Percentiles rank a stretch among this genome's conserved stretches.
These are phyloP conservation scores for Keiferia lycopersicella DNA, from an alignment of 2,888 invertebrate species.

Conservation along the genomic window DNA sequence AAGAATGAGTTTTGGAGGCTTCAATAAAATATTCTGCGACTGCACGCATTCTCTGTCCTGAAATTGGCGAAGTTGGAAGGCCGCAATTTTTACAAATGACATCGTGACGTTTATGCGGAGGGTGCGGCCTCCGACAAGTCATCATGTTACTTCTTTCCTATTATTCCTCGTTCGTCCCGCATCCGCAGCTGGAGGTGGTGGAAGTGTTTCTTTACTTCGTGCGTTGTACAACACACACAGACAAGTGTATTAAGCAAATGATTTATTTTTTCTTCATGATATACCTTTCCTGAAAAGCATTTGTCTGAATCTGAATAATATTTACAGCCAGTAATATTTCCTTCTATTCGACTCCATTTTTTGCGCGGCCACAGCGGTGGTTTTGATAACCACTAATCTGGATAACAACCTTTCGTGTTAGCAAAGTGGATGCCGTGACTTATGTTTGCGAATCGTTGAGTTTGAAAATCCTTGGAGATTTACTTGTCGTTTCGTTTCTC, in stretches of 20 bases:
- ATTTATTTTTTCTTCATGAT: not conserved
- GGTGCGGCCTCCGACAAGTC: slow-evolving; percentile 76
- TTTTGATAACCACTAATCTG: slow-evolving; percentile 28
- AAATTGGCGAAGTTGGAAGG: slow-evolving; percentile 76
- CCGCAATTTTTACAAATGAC: slow-evolving; percentile 82
- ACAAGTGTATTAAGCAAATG: not conserved
- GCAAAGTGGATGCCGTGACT: slow-evolving; percentile 30
- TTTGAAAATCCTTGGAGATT: slow-evolving; percentile 25
- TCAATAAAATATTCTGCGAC: slow-evolving; percentile 33
- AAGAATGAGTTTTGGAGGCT: not conserved
- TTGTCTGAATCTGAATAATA: not conserved
- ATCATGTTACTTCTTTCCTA: slow-evolving; percentile 79
- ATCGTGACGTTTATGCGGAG: slow-evolving; percentile 79
- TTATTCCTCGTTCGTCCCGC: slow-evolving; percentile 65
- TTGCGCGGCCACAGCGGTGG: slow-evolving; percentile 12
- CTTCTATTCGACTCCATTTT: slow-evolving; percentile 11
- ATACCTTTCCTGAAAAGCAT: no score
- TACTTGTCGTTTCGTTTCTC: slow-evolving; percentile 20
- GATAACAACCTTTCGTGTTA: slow-evolving; percentile 30
- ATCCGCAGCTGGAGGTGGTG: slow-evolving; percentile 34
- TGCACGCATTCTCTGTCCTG: slow-evolving; percentile 53
- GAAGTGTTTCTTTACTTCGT: slow-evolving; percentile 58
- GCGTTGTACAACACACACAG: slow-evolving; percentile 45
- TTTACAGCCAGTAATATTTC: slow-evolving; percentile 1
- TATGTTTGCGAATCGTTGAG: slow-evolving; percentile 28